Conservation (phyloP, 2,888 invertebrate genomes). For the Syrphus vitripennis region DNA sequence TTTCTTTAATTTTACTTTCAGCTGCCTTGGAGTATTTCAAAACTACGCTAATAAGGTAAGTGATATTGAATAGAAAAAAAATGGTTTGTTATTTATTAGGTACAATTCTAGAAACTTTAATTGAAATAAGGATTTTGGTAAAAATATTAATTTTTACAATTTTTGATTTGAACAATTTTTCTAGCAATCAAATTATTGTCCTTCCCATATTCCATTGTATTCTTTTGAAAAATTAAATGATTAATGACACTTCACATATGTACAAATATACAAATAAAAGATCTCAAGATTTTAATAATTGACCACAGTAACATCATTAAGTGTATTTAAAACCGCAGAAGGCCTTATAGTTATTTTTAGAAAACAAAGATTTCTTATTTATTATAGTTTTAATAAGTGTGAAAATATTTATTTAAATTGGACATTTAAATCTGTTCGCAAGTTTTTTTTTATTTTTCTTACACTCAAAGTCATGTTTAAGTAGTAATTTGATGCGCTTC, state of each 20-base stretch:
- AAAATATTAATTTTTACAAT: too few relatives aligned
- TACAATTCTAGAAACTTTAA: too few relatives aligned
- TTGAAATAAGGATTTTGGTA: too few relatives aligned
- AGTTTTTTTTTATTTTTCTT: neutral
- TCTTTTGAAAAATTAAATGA: too few relatives aligned
- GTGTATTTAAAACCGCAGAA: slow-evolving; percentile 6
- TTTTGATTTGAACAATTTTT: too few relatives aligned
- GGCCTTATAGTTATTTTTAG: neutral
- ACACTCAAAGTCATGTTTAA: neutral
- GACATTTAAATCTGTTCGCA: slow-evolving; percentile 16
- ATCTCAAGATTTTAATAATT: slow-evolving; percentile 25
- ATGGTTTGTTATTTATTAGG: too few relatives aligned
- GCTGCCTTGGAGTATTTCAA: slow-evolving; percentile 26
- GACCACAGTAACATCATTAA: too few relatives aligned
- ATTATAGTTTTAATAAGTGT: slow-evolving; percentile 14
- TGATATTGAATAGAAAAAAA: too few relatives aligned
- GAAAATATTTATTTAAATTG: slow-evolving; percentile 21
- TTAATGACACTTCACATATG: too few relatives aligned
- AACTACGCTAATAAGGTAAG: slow-evolving; percentile 39
- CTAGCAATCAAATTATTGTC: too few relatives aligned
- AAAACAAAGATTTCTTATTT: neutral
- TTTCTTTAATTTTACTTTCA: slow-evolving; percentile 13
- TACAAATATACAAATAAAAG: too few relatives aligned
- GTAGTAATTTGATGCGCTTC: slow-evolving; percentile 37
- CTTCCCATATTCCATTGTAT: too few relatives aligned